Base-by-base conservation (phyloP, 1,140 invertebrate genomes). In the Drosophila teissieri region DNA sequence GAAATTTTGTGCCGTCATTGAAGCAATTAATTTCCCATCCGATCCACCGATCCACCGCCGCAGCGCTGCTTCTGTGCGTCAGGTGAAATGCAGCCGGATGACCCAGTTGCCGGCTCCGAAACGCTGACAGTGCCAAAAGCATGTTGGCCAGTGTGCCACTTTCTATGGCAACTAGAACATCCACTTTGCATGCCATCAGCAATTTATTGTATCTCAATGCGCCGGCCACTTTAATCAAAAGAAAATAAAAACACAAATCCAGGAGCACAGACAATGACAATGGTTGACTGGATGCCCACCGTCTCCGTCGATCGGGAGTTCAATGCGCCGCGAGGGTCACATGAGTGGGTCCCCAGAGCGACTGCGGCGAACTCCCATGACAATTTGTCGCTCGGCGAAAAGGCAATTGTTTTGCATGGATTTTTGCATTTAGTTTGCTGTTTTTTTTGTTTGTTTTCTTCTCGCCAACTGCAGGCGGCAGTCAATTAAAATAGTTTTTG, bases 401-500 rank as follows among this genome's bases (percentile, higher is more conserved):
- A 83, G 74, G 75, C 84, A 89, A 86, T 86, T 86, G 83, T 89
- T 86, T 88, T 76, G 72, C 81, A 75, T 72, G 58, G 36, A 63
- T 86, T 61, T 85, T 86, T 80, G 76, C 78, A 68, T 78, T 85
- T 31, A 31, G 27, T 2, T 31, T 31, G 31, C 31, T 31, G 8
- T 10, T 31, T 31, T 31, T 84, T 42, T 37, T 49, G 61, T 17
- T n/a, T 57, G 24, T 44, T 72, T 19, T 51, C 49, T 70, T 60
- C 31, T 46, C 51, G 51, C 53, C 46, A 17, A 52, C 39, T 60
- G 72, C 54, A 42, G 37, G 44, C 57, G 56, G 34, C 65, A 89
- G 84, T 88, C 84, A 89, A 88, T 88, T 88, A 88, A 88, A 88
- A 88, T 88, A 74, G 68, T 69, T 89, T 84, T 88, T 88, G 76